A percentile compares a stretch with the other conserved stretches of the same genome.
phyloP scores from a whole-genome alignment of 1,140 invertebrate species.

The Monomorium pharaonis region DNA sequence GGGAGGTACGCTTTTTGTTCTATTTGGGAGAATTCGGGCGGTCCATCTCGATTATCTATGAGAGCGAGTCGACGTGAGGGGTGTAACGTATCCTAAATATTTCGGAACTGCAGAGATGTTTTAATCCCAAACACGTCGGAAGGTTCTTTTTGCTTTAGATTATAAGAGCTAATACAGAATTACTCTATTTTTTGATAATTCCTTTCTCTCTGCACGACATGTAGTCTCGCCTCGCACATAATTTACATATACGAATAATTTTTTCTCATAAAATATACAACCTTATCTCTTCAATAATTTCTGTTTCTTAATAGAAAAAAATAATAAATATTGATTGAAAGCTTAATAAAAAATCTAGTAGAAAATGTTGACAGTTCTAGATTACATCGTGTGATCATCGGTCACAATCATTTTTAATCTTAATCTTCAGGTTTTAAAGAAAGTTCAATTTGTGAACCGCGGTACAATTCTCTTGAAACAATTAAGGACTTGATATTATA shows the following conservation, averaged over 20 bases:
- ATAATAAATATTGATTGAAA: no score
- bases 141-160: neutral
- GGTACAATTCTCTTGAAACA: neutral
- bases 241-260: slow-evolving; percentile 1
- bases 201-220: neutral
- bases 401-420: neutral
- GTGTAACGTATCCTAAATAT: slow-evolving; percentile 13
- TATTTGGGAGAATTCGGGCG: slow-evolving; percentile 11
- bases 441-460: neutral
- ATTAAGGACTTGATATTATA: neutral
- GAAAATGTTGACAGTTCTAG: neutral
- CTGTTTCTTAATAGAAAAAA: no score
- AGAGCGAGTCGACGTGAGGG: neutral
- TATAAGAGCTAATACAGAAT: neutral
- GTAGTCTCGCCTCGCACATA: neutral
- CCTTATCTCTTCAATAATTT: neutral
- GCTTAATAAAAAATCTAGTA: neutral
- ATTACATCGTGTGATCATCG: neutral
- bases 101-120: neutral
- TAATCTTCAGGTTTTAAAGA: neutral
- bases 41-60: slow-evolving; percentile 32
- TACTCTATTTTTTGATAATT: neutral
- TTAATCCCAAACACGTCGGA: neutral
- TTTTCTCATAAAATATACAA: neutral
- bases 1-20: slow-evolving; percentile 22